Percentiles rank a stretch among this genome's conserved stretches.
Conservation (phyloP, 2,113 vertebrate genomes). For the Leucopternis melanops region DNA sequence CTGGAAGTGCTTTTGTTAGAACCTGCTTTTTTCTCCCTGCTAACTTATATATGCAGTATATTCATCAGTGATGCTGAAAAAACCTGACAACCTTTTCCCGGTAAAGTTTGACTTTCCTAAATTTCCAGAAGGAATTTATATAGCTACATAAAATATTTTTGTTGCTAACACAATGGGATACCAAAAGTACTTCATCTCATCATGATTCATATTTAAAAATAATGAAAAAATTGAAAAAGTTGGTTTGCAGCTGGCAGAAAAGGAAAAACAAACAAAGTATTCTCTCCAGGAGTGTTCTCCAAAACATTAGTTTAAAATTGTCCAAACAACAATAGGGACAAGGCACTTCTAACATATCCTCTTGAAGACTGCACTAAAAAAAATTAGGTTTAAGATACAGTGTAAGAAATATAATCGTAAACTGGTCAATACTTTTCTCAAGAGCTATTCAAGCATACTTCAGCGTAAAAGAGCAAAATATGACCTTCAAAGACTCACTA, state of each 20-base stretch:
- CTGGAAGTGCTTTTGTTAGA: no score
- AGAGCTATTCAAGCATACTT: not conserved
- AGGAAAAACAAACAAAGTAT: not conserved
- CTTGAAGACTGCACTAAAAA: not conserved
- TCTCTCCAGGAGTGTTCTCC: not conserved
- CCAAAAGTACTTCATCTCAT: not conserved
- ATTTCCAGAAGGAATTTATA: not conserved
- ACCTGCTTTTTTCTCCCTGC: no score
- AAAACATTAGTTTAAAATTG: not conserved
- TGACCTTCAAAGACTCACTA: not conserved
- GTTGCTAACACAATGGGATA: not conserved
- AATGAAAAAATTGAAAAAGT: not conserved
- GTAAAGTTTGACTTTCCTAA: not conserved
- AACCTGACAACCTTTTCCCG: not conserved
- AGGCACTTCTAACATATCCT: not conserved
- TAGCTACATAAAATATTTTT: not conserved
- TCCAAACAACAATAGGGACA: not conserved
- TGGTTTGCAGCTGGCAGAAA: not conserved
- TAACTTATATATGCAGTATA: no score
- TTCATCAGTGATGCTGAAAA: not conserved
- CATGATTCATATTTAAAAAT: not conserved
- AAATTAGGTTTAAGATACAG: not conserved
- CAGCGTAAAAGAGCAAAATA: not conserved
- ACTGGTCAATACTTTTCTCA: not conserved
- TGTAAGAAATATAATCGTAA: not conserved